A percentile compares a stretch with the other conserved stretches of the same genome.
Evolutionary conservation across 2,113 vertebrate species (phyloP).

Genomic region (Pontoporia blainvillei): DNA sequence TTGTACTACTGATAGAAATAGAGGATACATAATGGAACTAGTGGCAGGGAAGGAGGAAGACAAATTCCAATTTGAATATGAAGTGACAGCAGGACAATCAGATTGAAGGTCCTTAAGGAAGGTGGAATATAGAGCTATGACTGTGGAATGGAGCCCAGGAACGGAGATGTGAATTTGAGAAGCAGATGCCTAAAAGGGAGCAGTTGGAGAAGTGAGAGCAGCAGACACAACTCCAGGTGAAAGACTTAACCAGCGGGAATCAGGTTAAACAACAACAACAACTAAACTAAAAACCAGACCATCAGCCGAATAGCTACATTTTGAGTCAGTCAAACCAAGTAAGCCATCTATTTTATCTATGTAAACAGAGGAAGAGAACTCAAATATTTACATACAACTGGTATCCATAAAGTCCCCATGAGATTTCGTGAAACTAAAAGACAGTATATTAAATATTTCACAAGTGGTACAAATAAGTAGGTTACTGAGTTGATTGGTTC

Average conservation of each 20-base stretch:
- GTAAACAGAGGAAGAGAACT: neutral
- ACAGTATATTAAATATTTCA: neutral
- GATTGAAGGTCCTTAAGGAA: neutral
- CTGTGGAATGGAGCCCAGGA: neutral
- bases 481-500: neutral
- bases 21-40: neutral
- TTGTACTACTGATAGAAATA: neutral
- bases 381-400: neutral
- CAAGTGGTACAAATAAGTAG: neutral
- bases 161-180: neutral
- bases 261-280: neutral
- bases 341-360: neutral
- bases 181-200: neutral
- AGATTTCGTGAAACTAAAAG: neutral
- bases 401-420: neutral
- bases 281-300: neutral
- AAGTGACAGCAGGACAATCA: neutral
- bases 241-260: neutral
- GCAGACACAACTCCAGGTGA: neutral
- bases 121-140: neutral
- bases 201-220: neutral
- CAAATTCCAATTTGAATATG: neutral
- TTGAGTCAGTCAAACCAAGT: neutral
- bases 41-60: neutral
- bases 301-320: neutral